Evolutionary conservation across 2,113 vertebrate species (phyloP).

Genomic region (Shinisaurus crocodilurus): DNA sequence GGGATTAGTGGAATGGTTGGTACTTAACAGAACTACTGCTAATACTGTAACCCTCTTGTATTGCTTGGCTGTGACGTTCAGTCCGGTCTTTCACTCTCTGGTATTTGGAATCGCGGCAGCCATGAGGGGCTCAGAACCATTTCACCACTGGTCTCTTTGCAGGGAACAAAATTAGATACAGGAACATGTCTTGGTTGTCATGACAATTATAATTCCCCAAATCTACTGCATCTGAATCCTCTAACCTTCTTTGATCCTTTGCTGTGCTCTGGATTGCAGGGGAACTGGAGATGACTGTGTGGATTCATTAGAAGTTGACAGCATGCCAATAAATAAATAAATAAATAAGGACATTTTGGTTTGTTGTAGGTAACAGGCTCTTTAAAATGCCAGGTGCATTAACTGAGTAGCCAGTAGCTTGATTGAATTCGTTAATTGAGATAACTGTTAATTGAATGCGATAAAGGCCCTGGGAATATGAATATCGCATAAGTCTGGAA

Average conservation of each 20-base stretch:
- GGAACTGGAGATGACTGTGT: constrained; percentile 1
- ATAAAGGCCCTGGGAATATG: constrained; percentile 62
- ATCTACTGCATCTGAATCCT: background rate
- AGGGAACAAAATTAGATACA: constrained; percentile 12
- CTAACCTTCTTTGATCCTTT: background rate
- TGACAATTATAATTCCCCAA: constrained; percentile 4
- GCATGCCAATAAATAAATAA: no score
- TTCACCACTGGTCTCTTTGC: constrained; percentile 29
- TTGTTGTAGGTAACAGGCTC: constrained; percentile 48
- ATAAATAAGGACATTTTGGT: constrained; percentile 39
- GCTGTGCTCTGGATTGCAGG: background rate
- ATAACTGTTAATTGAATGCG: constrained; percentile 61
- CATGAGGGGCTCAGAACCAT: constrained; percentile 24
- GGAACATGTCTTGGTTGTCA: constrained; percentile 24
- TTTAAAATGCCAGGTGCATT: constrained; percentile 44
- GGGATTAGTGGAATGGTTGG: constrained; percentile 56
- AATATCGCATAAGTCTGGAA: constrained; percentile 69
- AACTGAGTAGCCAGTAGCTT: constrained; percentile 44
- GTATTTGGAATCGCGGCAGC: constrained; percentile 43
- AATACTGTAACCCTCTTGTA: constrained; percentile 52
- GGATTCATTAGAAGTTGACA: constrained; percentile 31
- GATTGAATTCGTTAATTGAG: constrained; percentile 51
- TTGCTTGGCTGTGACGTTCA: constrained; percentile 57
- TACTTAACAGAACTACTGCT: constrained; percentile 38
- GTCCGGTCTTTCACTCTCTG: constrained; percentile 42